phyloP scores from a whole-genome alignment of 2,113 vertebrate species.

The Fulmarus glacialis region DNA sequence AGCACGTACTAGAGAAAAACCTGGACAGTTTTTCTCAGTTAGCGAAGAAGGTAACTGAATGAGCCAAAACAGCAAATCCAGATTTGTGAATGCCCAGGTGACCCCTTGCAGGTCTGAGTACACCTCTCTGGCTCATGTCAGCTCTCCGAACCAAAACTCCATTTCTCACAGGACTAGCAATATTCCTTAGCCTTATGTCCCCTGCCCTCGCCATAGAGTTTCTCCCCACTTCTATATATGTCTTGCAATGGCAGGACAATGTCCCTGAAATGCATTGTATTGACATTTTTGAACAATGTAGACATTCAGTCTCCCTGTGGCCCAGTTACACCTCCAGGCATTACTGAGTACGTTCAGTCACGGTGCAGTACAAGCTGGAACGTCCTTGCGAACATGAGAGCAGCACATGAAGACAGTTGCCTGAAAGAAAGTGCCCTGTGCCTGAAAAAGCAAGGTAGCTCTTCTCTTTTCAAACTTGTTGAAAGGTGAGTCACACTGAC shows the following conservation, averaged over 20 bases:
- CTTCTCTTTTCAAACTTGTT: not conserved
- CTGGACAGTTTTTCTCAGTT: not conserved
- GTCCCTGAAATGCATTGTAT: not conserved
- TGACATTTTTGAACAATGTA: not conserved
- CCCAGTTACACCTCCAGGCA: not conserved
- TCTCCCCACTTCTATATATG: not conserved
- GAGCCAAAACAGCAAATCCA: not conserved
- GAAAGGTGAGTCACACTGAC: not conserved
- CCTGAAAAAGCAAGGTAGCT: not conserved
- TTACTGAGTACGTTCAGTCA: not conserved
- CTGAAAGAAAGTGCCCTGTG: not conserved
- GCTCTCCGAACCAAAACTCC: not conserved
- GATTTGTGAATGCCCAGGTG: not conserved
- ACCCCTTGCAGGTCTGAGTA: not conserved
- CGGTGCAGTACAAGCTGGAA: not conserved
- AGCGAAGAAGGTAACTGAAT: not conserved
- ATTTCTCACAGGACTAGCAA: not conserved
- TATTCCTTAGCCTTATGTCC: not conserved
- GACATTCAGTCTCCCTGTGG: not conserved
- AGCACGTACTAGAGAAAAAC: not conserved
- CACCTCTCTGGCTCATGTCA: not conserved
- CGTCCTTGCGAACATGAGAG: not conserved
- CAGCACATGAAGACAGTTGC: not conserved
- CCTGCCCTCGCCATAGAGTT: not conserved
- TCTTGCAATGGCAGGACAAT: not conserved